Evolutionary conservation across 2,888 invertebrate genomes (phyloP).

Genomic region (Melinaea marsaeus): DNA sequence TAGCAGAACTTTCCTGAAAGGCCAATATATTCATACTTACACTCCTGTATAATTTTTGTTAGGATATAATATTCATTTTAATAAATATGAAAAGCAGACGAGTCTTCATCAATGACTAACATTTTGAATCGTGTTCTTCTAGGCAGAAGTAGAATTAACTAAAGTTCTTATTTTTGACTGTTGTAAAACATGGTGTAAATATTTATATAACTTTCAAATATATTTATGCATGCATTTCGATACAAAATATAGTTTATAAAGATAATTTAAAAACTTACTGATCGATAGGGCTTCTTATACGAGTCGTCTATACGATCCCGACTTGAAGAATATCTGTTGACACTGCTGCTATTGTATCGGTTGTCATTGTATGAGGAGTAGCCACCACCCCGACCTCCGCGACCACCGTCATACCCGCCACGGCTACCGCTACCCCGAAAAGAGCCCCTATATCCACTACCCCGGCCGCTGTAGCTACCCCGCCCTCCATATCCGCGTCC

Average conservation of each 20-base stretch:
- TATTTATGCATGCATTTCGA: not conserved
- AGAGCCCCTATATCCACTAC: constrained; percentile 60
- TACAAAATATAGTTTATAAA: not conserved
- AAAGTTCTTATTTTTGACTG: no score
- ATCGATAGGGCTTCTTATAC: constrained; percentile 71
- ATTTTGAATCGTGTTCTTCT: no score
- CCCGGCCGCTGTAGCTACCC: constrained; percentile 58
- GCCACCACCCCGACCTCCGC: constrained; percentile 64
- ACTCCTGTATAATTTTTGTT: constrained; percentile 9
- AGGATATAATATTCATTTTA: no score
- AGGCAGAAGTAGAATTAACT: no score
- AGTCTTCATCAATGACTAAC: no score
- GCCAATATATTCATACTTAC: constrained; percentile 22
- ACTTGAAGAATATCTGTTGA: constrained; percentile 57
- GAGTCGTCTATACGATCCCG: constrained; percentile 69
- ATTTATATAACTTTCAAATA: not conserved
- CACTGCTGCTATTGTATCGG: constrained; percentile 59
- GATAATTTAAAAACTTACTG: constrained; percentile 48
- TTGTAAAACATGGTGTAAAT: not conserved
- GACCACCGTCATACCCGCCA: constrained; percentile 63
- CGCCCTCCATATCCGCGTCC: constrained; percentile 61
- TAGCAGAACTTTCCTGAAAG: constrained; percentile 67
- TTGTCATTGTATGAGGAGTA: constrained; percentile 64
- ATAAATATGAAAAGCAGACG: no score
- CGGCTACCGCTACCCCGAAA: constrained; percentile 61